Evolutionary conservation across 92 coral and sea anemone species (phyloP).

Genomic region (Siderastrea siderea): DNA sequence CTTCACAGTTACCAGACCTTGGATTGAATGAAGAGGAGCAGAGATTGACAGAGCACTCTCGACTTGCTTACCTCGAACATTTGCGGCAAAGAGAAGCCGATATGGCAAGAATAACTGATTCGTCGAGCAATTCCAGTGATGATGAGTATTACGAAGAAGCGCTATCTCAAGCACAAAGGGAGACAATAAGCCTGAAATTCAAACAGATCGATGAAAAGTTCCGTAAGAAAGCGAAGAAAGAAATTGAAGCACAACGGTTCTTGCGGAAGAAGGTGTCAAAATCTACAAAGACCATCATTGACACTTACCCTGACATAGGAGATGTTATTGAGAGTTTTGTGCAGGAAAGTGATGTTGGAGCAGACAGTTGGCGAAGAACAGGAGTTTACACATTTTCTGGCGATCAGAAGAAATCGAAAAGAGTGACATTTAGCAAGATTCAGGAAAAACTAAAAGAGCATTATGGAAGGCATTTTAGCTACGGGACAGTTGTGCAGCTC

Average conservation of each 20-base stretch:
- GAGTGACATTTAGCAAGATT: conserved; percentile 49
- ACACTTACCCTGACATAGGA: conserved; percentile 53
- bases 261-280: conserved; percentile 54
- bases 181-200: conserved; percentile 43
- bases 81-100: conserved; percentile 45
- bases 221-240: conserved; percentile 46
- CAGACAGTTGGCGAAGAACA: conserved; percentile 64
- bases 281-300: conserved; percentile 34
- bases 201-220: conserved; percentile 43
- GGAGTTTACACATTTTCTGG: conserved; percentile 65
- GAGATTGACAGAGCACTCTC: conserved; percentile 55
- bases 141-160: conserved; percentile 24
- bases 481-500: conserved; percentile 56
- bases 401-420: conserved; percentile 48
- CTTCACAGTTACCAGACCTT: conserved; percentile 54
- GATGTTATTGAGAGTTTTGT: conserved; percentile 56
- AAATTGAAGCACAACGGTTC: conserved; percentile 46
- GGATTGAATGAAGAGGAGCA: conserved; percentile 61
- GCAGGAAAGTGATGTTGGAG: conserved; percentile 63
- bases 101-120: conserved; percentile 20
- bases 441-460: conserved; percentile 33
- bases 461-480: conserved; percentile 56
- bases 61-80: conserved; percentile 39
- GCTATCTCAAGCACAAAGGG: conserved; percentile 20
- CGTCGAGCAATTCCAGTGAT: conserved; percentile 27